Evolutionary conservation across 2,797 vertebrate species (phyloP), one percentile per base, ranked within the genome.

Genomic region (Mus spretus): DNA sequence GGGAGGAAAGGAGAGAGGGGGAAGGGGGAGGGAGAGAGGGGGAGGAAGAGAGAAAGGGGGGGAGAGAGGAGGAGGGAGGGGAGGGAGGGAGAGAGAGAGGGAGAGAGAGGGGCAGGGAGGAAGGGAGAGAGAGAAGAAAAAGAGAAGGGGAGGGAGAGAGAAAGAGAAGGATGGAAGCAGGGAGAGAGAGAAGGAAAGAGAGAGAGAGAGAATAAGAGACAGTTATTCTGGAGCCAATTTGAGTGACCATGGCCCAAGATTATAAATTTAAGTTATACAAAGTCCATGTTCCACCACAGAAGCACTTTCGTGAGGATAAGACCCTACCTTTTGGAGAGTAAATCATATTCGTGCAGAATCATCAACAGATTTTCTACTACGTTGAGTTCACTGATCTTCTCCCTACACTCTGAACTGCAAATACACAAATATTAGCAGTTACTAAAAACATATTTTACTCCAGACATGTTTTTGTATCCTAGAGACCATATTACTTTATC

Each of bases 281-380:
- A 65, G 65, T 50, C 83, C 63, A 85, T 53, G 11, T n/a, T 85
- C 47, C 6, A 26, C 22, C 44, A 7, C 0, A 4, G 47, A 89
- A 89, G 17, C 5, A 37, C 78, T 90, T 86, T 47, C 5, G 87
- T 53, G 63, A 91, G 59, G 70, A 70, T 14, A 78, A 96, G 40
- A 17, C 83, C 98, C 96, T 96, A 99, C 99, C 99, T 99, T 98
- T 99, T 99, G 75, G 98, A 99, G 55, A 99, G 98, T 90, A 99
- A 98, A 98, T 99, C 98, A 37, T 99, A 99, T 97, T 99, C 99
- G 95, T 99, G 99, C 75, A 99, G 98, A 94, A 99, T 99, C 92
- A 99, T 97, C 85, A 99, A 98, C 74, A 99, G 98, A 57, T 98
- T 99, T 98, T 99, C 99, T 92, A 99, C 99, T 75, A 99, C 78